Conservation (phyloP, 2,888 invertebrate genomes). For the Dugesia japonica region DNA sequence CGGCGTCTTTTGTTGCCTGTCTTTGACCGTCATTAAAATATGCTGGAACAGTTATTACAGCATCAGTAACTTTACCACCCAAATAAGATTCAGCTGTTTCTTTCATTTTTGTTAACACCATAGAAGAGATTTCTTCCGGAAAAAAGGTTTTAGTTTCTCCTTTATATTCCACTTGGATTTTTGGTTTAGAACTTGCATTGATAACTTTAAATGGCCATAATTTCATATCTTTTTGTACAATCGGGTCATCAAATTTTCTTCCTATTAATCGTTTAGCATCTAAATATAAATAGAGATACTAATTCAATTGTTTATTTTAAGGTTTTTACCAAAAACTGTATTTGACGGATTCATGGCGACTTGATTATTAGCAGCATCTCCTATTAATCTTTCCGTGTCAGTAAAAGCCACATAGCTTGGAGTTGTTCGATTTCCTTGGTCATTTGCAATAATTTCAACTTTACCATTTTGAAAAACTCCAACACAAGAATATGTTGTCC, state of each 20-base stretch:
- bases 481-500: no score
- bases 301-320: no score
- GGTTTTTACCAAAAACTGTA: no score
- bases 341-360: no score
- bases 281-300: no score
- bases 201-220: slow-evolving; percentile 35
- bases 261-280: slow-evolving; percentile 35
- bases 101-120: slow-evolving; percentile 83
- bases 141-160: slow-evolving; percentile 69
- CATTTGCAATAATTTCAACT: no score
- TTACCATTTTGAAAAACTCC: no score
- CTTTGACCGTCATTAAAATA: slow-evolving; percentile 48
- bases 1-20: slow-evolving; percentile 67
- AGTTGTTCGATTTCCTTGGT: no score
- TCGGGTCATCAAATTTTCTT: slow-evolving; percentile 32
- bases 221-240: slow-evolving; percentile 35
- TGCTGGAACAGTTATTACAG: slow-evolving; percentile 48
- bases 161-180: slow-evolving; percentile 56
- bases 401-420: no score
- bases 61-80: slow-evolving; percentile 54
- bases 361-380: no score
- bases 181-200: slow-evolving; percentile 41
- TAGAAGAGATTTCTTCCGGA: slow-evolving; percentile 77
- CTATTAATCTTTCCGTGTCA: no score
- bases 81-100: slow-evolving; percentile 50